phyloP scores from a whole-genome alignment of 2,797 vertebrate species.

The Ispidina picta region DNA sequence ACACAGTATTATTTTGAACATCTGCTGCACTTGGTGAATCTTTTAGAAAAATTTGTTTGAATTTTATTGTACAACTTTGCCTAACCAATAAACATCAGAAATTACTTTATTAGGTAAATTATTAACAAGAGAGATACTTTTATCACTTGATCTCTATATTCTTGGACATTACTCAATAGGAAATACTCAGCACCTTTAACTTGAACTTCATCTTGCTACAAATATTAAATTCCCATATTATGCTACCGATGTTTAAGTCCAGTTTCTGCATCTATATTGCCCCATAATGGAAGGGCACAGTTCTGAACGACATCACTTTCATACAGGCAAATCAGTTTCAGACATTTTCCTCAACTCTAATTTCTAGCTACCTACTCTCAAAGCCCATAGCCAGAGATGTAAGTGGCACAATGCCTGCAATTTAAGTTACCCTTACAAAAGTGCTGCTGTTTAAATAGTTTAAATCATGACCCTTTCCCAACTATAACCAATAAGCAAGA shows the following conservation, averaged over 20 bases:
- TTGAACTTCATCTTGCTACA: background rate
- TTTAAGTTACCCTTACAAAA: background rate
- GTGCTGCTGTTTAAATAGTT: rapidly evolving
- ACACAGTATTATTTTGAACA: background rate
- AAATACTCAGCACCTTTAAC: background rate
- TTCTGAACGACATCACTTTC: background rate
- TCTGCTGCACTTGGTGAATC: background rate
- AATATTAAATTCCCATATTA: background rate
- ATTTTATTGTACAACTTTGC: background rate
- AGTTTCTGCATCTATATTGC: background rate
- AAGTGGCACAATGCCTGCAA: background rate
- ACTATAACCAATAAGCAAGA: background rate
- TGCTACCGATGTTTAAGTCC: background rate
- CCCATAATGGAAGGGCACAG: background rate
- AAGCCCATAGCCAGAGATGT: background rate
- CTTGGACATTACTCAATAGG: background rate
- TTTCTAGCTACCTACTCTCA: background rate
- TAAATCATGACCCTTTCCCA: background rate
- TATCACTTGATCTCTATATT: background rate
- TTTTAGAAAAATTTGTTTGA: constrained; percentile 26
- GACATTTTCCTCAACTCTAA: background rate
- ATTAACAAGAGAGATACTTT: background rate
- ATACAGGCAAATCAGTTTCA: background rate
- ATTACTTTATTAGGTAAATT: background rate
- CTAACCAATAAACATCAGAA: constrained; percentile 13